These are phyloP conservation scores for Hystrix cristata DNA, from an alignment of 2,113 vertebrate genomes.

Conservation along the genomic window DNA sequence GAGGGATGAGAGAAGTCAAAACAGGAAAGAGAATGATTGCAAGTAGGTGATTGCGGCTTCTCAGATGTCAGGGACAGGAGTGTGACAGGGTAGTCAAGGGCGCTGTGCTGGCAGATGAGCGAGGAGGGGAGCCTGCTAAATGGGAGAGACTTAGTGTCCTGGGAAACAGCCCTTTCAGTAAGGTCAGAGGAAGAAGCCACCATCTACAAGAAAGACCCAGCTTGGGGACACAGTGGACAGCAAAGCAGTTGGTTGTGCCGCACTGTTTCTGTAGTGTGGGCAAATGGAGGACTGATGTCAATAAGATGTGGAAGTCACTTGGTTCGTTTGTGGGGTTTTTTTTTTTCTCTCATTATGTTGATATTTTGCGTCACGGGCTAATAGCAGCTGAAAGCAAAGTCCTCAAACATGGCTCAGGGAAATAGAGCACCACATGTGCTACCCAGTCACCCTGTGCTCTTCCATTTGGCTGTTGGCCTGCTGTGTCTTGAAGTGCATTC, in stretches of 20 bases:
- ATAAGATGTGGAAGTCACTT: background rate
- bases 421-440: background rate
- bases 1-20: background rate
- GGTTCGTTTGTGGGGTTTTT: background rate
- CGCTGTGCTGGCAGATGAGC: background rate
- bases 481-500: background rate
- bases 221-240: background rate
- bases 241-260: background rate
- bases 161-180: background rate
- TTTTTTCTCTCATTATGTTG: background rate
- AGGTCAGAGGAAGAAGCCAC: background rate
- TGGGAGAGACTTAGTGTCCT: background rate
- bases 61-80: background rate
- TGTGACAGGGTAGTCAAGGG: background rate
- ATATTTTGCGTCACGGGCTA: background rate
- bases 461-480: background rate
- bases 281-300: background rate
- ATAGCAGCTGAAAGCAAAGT: conserved; percentile 7
- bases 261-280: background rate
- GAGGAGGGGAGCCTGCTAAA: background rate
- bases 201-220: background rate
- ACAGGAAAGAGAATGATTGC: background rate
- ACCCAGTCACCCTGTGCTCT: background rate
- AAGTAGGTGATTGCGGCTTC: background rate
- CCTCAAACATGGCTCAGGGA: background rate